Evolutionary conservation across 2,113 vertebrate genomes (phyloP).

Genomic region (Ochotona curzoniae): DNA sequence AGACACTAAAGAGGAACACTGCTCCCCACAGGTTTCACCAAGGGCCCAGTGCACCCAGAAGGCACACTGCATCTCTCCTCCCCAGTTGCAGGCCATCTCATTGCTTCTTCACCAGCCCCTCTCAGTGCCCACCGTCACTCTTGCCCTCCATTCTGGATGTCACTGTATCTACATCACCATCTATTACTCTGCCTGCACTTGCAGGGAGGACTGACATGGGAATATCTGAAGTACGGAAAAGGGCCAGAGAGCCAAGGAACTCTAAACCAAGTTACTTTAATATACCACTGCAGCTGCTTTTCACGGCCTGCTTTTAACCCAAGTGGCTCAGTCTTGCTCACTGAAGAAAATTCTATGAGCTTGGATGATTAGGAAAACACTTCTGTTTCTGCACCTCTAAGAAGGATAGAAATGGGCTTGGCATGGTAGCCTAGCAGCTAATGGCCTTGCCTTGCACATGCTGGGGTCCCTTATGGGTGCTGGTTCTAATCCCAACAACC

Average conservation of each 20-base stretch:
- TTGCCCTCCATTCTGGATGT: neutral
- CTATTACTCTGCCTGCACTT: neutral
- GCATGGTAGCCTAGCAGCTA: too few relatives aligned
- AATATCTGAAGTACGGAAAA: neutral
- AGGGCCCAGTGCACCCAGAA: neutral
- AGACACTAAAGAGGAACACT: accelerated
- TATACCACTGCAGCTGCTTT: neutral
- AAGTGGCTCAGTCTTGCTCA: neutral
- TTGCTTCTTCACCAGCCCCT: neutral
- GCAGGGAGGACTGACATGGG: neutral
- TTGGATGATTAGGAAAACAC: neutral
- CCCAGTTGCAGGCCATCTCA: neutral
- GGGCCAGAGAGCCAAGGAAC: neutral
- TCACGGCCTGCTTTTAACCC: neutral
- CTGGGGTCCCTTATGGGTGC: too few relatives aligned
- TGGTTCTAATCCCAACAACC: too few relatives aligned
- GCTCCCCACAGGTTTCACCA: neutral
- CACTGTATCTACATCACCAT: neutral
- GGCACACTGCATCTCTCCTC: too few relatives aligned
- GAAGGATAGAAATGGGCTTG: too few relatives aligned
- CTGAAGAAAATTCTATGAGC: neutral
- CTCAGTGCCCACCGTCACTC: neutral
- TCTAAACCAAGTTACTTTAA: neutral
- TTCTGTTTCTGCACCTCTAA: neutral
- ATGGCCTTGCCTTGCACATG: too few relatives aligned